Base-by-base conservation (phyloP, 2,113 vertebrate species). In the Cheirogaleus medius region DNA sequence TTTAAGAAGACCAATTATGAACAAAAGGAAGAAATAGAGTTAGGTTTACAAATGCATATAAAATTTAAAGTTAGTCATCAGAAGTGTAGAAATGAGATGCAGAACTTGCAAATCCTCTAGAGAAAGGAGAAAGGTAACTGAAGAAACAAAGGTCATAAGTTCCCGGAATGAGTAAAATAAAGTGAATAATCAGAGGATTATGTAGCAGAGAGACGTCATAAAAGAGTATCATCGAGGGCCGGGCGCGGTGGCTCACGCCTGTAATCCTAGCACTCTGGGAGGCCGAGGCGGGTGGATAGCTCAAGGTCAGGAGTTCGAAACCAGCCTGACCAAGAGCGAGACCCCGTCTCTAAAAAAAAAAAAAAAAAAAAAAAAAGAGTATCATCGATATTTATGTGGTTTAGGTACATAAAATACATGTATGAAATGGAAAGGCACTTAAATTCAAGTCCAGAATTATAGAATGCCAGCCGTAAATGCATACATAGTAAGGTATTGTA, bases 1-100 rank as follows among this genome's bases (percentile, higher is more conserved):
- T 92, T 71, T 83, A 44, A 94, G 44, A 91, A 81, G 29, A 88
- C 2, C 56, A n/a, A 66, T 42, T 42, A 60, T 44, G 20, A 54
- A 54, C 8, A 73, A 20, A 64, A 68, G 39, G 25, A 8, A 44
- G 7, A 96, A 73, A 69, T 0, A 69, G 25, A 64, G 6, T 49
- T 42, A 2, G 32, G 29, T 27, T 77, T 52, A 56, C 5, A 73
- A 71, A 4, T 2, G 0, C 11, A 21, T 42, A 5, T 56, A 63
- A 81, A 58, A 83, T 77, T 8, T 14, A 54, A 66, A 92, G 52
- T 3, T 21, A 60, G 39, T 9, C 13, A 84, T 15, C 1, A 42
- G 27, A 29, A 69, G 20, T 8, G 5, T 25, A 88, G 12, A 82
- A 49, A 60, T 5, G n/a, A 85, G 64, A 49, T 8, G 15, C 0